These are phyloP conservation scores for Xiphorhynchus elegans DNA, from an alignment of 2,113 vertebrate species.

Conservation along the genomic window DNA sequence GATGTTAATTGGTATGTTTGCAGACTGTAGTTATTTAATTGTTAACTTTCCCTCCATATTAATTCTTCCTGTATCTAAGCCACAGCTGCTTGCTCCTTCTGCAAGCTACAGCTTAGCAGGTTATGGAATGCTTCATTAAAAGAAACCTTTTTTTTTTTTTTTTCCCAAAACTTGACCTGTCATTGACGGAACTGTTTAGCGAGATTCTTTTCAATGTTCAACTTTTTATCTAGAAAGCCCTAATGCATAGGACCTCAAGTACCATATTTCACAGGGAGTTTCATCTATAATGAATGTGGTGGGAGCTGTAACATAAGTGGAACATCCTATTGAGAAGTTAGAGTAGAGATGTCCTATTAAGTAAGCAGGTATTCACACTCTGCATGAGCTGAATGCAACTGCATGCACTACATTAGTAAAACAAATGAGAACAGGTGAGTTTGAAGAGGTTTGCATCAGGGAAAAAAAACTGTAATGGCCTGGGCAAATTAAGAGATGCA, in stretches of 20 bases:
- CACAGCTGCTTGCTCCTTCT: not conserved
- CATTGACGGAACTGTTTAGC: not conserved
- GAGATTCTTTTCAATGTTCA: not conserved
- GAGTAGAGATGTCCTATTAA: not conserved
- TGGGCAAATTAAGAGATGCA: not conserved
- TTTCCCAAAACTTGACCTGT: not conserved
- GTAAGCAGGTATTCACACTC: not conserved
- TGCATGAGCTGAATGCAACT: not conserved
- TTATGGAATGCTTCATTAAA: not conserved
- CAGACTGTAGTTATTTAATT: not conserved
- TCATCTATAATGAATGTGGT: not conserved
- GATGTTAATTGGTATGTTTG: not conserved
- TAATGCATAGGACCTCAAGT: not conserved
- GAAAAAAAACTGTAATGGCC: not conserved
- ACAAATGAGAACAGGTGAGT: not conserved
- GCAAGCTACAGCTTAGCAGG: not conserved
- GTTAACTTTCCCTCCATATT: not conserved
- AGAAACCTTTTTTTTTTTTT: not conserved
- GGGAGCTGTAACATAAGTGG: not conserved
- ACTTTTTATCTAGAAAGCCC: not conserved
- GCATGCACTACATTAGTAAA: not conserved
- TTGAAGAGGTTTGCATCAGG: not conserved
- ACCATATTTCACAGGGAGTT: not conserved
- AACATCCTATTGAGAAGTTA: not conserved
- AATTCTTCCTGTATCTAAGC: accelerated